Base-by-base conservation (phyloP, 2,888 invertebrate species). In the Galeruca laticollis region DNA sequence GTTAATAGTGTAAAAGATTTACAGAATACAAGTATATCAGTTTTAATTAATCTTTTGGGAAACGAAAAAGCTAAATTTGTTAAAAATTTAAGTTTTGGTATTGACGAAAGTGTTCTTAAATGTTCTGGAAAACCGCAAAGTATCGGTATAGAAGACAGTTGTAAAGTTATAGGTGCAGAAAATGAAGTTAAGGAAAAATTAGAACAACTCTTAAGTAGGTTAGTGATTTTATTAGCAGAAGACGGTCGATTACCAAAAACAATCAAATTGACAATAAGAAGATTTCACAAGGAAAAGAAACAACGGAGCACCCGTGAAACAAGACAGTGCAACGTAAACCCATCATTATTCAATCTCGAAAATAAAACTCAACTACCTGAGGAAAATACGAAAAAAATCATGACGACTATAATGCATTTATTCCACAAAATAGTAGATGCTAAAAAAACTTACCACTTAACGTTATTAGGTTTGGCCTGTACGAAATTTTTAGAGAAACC, bases 91-190 rank as follows among this genome's bases (percentile, higher is more conserved):
- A 90, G 93, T 73, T 88, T 90, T 84, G 95, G 95, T n/a, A 89
- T 91, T 69, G 95, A 96, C 83, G 87, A 88, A 74, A 88, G 90
- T 73, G 87, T 88, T 61, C 93, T 96, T 0, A 92, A 93, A 79
- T 88, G 90, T 69, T 90, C 91, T 47, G 94, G 93, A 4, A 92
- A 90, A 81, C 94, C 94, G 13, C 93, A 92, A 82, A 92, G 91
- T 72, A 93, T 94, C 79, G 93, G 94, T 20, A 85, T 94, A 71
- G 94, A 94, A 82, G 94, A 94, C 82, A 91, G 93, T 69, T 94
- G 93, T 83, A 90, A 90, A 78, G 90, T 90, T 68, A 91, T 94
- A 61, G 91, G 91, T 76, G 88, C 91, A 2, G 90, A 91, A 77
- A 90, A 89, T 68, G 94, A 94, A 81, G 92, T 94, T 2, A 91